Conservation (phyloP, 2,888 invertebrate genomes). For the Ophioninae sp. region DNA sequence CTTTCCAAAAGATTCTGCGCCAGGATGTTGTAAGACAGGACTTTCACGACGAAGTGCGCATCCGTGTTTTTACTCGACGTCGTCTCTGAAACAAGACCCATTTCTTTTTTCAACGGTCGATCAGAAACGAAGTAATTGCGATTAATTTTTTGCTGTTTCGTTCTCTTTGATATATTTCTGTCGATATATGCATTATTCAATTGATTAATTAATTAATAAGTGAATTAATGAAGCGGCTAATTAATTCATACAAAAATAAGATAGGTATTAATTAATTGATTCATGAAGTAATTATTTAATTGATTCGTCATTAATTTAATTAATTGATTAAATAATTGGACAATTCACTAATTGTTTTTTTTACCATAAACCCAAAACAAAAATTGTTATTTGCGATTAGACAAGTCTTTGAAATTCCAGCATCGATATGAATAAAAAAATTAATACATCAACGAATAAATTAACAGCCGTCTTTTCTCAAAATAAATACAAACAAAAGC, state of each 20-base stretch:
- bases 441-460: background rate
- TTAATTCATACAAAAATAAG: too few relatives aligned
- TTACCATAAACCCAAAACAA: too few relatives aligned
- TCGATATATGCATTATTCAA: background rate
- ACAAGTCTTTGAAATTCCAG: background rate
- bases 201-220: background rate
- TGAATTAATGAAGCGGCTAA: too few relatives aligned
- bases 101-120: background rate
- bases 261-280: too few relatives aligned
- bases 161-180: background rate
- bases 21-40: constrained; percentile 94
- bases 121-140: background rate
- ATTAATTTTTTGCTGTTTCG: background rate
- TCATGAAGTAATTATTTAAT: too few relatives aligned
- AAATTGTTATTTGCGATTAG: too few relatives aligned
- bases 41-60: constrained; percentile 83
- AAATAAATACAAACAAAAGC: background rate
- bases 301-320: too few relatives aligned
- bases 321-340: too few relatives aligned
- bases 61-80: constrained; percentile 71
- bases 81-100: constrained; percentile 65
- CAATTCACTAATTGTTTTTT: too few relatives aligned
- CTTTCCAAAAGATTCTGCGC: constrained; percentile 90
- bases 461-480: background rate
- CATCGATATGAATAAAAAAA: background rate